Percentiles rank a stretch among this genome's conserved stretches.
Conservation (phyloP, 2,797 vertebrate genomes). For the Acridotheres tristis region DNA sequence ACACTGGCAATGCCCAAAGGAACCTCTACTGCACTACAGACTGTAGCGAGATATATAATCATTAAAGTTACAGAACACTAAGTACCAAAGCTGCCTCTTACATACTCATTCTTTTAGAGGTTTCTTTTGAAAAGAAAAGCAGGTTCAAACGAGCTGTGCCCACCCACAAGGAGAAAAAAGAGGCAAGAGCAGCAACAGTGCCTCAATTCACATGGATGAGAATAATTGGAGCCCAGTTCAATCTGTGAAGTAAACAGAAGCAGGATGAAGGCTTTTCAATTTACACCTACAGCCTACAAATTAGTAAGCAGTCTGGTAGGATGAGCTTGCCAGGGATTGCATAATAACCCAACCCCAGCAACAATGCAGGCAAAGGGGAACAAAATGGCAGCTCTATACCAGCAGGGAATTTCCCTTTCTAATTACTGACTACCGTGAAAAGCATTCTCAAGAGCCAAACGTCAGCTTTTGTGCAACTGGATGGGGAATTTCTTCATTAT, state of each 20-base stretch:
- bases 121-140: conserved; percentile 16
- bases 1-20: neutral
- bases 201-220: conserved; percentile 45
- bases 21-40: neutral
- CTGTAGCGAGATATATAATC: neutral
- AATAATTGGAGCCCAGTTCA: conserved; percentile 57
- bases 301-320: conserved; percentile 53
- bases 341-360: conserved; percentile 43
- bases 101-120: neutral
- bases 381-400: conserved; percentile 56
- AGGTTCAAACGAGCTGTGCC: conserved; percentile 25
- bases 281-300: conserved; percentile 68
- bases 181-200: conserved; percentile 50
- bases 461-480: neutral
- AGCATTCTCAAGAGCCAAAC: neutral
- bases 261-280: conserved; percentile 57
- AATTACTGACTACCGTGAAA: conserved; percentile 24
- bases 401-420: conserved; percentile 56
- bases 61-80: neutral
- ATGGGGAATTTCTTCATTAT: neutral
- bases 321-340: conserved; percentile 51
- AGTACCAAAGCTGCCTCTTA: neutral
- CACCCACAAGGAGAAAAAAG: conserved; percentile 36
- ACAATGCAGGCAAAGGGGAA: neutral
- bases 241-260: conserved; percentile 63